These are phyloP conservation scores for Onthophagus taurus DNA, from an alignment of 1,140 invertebrate species.

Conservation along the genomic window DNA sequence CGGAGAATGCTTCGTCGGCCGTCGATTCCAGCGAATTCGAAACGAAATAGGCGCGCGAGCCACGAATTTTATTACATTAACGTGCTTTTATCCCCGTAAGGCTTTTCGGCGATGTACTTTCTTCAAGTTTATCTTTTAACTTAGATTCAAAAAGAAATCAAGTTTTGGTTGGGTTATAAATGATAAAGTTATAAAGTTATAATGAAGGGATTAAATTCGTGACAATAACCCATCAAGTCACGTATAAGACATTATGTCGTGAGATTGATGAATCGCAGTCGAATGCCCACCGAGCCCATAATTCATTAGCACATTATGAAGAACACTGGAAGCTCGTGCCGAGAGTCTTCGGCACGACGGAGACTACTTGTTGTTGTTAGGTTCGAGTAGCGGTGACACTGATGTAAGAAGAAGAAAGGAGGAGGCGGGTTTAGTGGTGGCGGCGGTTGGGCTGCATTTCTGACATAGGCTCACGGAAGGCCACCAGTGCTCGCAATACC, in stretches of 20 bases:
- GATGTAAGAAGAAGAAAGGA: not conserved
- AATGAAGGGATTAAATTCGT: not conserved
- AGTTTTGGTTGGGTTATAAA: not conserved
- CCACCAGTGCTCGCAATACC: conserved; percentile 11
- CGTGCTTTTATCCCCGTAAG: conserved; percentile 1
- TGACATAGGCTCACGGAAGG: conserved; percentile 5
- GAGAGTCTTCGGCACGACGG: not conserved
- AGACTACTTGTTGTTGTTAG: not conserved
- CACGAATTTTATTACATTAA: conserved; percentile 12
- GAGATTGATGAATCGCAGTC: not conserved
- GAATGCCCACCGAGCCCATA: not conserved
- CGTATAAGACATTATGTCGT: too few species aligned
- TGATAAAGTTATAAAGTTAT: conserved; percentile 1
- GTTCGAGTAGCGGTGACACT: not conserved
- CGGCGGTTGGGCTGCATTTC: conserved; percentile 4
- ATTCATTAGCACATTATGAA: not conserved
- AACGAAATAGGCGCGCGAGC: conserved; percentile 9
- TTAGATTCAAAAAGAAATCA: conserved; percentile 5
- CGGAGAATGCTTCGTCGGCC: conserved; percentile 5
- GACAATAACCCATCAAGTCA: too few species aligned
- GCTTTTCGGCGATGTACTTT: conserved; percentile 2
- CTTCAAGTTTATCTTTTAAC: not conserved
- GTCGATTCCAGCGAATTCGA: conserved; percentile 10
- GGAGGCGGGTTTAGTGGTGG: not conserved
- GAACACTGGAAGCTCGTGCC: not conserved